Percentiles rank a stretch among this genome's conserved stretches.
Conservation (phyloP, 1,140 invertebrate genomes). For the Pomacea maculata region DNA sequence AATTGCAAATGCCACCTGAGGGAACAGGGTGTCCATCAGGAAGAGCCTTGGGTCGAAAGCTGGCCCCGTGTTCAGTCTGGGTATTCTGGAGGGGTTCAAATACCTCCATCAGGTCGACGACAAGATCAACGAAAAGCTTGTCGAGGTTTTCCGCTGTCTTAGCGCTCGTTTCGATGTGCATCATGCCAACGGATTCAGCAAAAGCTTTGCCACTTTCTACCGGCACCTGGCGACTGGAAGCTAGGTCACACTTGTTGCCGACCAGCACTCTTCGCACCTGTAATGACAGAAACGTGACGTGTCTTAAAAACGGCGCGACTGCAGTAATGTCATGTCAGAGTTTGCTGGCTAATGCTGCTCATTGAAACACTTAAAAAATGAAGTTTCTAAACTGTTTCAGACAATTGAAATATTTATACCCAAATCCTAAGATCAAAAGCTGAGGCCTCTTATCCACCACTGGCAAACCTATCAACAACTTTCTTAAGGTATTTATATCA, state of each 20-base stretch:
- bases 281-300: background rate
- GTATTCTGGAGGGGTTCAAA: conserved; percentile 4
- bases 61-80: background rate
- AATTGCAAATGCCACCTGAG: conserved; percentile 10
- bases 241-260: conserved; percentile 23
- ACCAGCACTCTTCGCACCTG: conserved; percentile 4
- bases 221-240: background rate
- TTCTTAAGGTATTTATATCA: background rate
- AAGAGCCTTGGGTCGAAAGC: background rate
- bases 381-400: no score
- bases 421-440: no score
- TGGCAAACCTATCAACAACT: background rate
- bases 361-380: no score
- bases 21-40: background rate
- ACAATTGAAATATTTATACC: no score
- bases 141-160: conserved; percentile 15
- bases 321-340: no score
- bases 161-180: conserved; percentile 20
- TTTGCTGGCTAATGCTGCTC: no score
- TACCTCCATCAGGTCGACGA: conserved; percentile 1
- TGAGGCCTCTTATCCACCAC: no score
- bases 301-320: no score
- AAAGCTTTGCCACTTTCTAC: conserved; percentile 6
- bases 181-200: background rate
- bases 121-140: conserved; percentile 8